Evolutionary conservation across 2,888 invertebrate species (phyloP), one percentile per base, ranked within the genome.

Genomic region (Abrostola triplasia): DNA sequence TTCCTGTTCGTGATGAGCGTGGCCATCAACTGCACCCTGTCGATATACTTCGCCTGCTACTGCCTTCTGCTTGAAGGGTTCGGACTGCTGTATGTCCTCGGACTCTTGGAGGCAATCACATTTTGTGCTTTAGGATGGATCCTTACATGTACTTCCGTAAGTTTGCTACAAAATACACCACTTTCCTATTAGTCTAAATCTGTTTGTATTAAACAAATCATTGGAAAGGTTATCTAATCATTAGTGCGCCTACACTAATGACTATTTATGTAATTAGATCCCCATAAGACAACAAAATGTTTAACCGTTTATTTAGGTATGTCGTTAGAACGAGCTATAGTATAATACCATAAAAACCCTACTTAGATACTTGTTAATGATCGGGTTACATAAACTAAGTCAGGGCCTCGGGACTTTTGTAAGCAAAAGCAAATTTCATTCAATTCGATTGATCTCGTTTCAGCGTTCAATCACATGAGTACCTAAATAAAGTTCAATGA

Each of bases 121-220:
- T 98, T 98, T 88, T 97, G 98, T 79, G 97, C 97, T 1, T 94
- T 98, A 6, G 98, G 98, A 7, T 97, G 98, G 97, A 98, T 98
- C 79, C 95, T 98, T 12, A 97, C 98, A 0, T 97, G 97, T 81
- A 98, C 97, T 80, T 98, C 98, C 84, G 98, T 98, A 94, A 96
- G 96, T 87, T 55, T 75, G 61, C 4, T 24, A 24, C 24, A 2
- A 24, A 24, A 24, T 24, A 24, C 24, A 24, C 4, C 24, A 24
- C 24, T 24, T 24, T n/a, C n/a, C n/a, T n/a, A n/a, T n/a, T n/a
- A n/a, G n/a, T n/a, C n/a, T n/a, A n/a, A n/a, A n/a, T n/a, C n/a
- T n/a, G n/a, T n/a, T n/a, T n/a, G n/a, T n/a, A n/a, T n/a, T n/a
- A n/a, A n/a, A n/a, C n/a, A n/a, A n/a, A n/a, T n/a, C n/a, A n/a